Base-by-base conservation (phyloP, 2,888 invertebrate genomes). In the Ochropacha duplaris region DNA sequence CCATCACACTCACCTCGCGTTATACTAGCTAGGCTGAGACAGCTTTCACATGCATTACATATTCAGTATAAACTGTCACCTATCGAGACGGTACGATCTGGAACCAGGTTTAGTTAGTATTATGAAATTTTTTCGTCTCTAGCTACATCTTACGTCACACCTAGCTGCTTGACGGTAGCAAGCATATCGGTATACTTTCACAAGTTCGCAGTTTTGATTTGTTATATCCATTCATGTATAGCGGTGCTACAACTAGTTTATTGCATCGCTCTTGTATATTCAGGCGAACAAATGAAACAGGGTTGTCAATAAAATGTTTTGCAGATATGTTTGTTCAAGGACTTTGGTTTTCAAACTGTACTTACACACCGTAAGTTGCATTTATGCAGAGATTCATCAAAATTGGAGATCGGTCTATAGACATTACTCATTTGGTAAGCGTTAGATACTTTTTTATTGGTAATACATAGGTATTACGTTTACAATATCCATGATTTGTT, bases 51-150 rank as follows among this genome's bases (percentile, higher is more conserved):
- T 44, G 44, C 44, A 6, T 44, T 44, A 44, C 44, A 44, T 44
- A 44, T 44, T 19, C 44, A 19, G 44, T 44, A 44, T 44, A 44
- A 19, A 44, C 19, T 44, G 44, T 44, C 44, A 44, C 44, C 19
- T 19, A 19, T 14, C 44, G 44, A 44, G 19, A 19, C 19, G 44
- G 44, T 44, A 19, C 44, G 44, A 44, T 44, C 44, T 44, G 44
- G 44, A 44, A 9, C 44, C 44, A 44, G 19, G 44, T 44, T 44
- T 44, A 19, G 44, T 44, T 44, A 14, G 34, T 52, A 52, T 52
- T 52, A 52, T 52, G 52, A 31, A 2, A 52, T 22, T 31, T 51
- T 52, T 52, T 52, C 22, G 19, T 31, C 52, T 22, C 19, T 31
- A 28, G 2, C 52, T 26, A 19, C 51, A 19, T 31, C 34, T 52